Evolutionary conservation across 2,113 vertebrate genomes (phyloP).

Genomic region (Apeltes quadracus): DNA sequence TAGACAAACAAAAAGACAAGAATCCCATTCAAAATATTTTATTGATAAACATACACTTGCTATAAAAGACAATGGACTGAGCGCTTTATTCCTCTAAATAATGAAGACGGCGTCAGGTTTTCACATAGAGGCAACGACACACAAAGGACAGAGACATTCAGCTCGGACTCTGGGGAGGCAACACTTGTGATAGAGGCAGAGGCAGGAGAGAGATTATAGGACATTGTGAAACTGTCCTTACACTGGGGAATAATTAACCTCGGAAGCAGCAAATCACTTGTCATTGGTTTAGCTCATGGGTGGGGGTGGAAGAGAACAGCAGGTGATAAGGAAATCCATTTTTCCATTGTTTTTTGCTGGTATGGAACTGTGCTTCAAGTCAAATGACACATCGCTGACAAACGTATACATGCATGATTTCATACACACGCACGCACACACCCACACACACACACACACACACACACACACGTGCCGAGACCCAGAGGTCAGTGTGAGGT

Average conservation of each 20-base stretch:
- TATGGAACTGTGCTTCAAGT: slow-evolving; percentile 73
- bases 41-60: slow-evolving; percentile 99
- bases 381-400: slow-evolving; percentile 50
- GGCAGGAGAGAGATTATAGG: slow-evolving; percentile 37
- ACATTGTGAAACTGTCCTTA: slow-evolving; percentile 25
- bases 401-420: slow-evolving; percentile 38
- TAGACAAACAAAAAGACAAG: neutral
- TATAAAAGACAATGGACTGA: slow-evolving; percentile 93
- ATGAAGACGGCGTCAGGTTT: slow-evolving; percentile 39
- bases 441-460: slow-evolving; percentile 20
- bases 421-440: slow-evolving; percentile 20
- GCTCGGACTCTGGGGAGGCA: slow-evolving; percentile 58
- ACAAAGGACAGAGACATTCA: slow-evolving; percentile 40
- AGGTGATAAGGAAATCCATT: slow-evolving; percentile 43
- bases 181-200: slow-evolving; percentile 63
- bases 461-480: slow-evolving; percentile 50
- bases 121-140: slow-evolving; percentile 35
- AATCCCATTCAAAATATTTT: slow-evolving; percentile 85
- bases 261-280: slow-evolving; percentile 61
- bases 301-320: slow-evolving; percentile 27
- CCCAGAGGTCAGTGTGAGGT: slow-evolving; percentile 58
- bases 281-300: slow-evolving; percentile 63
- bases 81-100: slow-evolving; percentile 48
- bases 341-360: slow-evolving; percentile 64
- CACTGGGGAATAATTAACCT: slow-evolving; percentile 9